These are phyloP conservation scores for Drosophila watanabei DNA, from an alignment of 1,140 invertebrate species.

Conservation along the genomic window DNA sequence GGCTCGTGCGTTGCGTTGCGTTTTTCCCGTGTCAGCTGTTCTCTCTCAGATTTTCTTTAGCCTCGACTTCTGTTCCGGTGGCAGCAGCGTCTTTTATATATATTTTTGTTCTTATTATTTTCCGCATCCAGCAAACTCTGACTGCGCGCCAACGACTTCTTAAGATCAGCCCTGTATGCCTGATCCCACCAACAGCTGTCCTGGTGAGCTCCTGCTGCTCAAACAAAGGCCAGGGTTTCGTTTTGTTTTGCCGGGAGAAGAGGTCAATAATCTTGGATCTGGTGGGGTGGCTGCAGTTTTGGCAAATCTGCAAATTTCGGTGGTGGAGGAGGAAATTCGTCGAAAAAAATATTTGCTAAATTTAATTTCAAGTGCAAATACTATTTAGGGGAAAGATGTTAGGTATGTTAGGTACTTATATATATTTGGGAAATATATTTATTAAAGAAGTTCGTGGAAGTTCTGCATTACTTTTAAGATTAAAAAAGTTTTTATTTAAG, in stretches of 20 bases:
- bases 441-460: no score
- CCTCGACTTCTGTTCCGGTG: conserved; percentile 37
- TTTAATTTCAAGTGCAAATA: not conserved
- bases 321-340: not conserved
- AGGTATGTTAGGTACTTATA: no score
- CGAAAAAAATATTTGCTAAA: conserved; percentile 29
- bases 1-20: conserved; percentile 31
- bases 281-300: conserved; percentile 53
- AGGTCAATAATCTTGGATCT: conserved; percentile 75
- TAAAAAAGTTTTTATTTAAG: no score
- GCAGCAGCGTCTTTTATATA: conserved; percentile 11
- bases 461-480: no score
- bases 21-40: conserved; percentile 74
- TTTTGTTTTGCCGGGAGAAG: conserved; percentile 54
- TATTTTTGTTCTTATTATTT: conserved; percentile 21
- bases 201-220: conserved; percentile 17
- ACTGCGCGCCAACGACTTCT: conserved; percentile 61
- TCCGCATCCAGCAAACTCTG: conserved; percentile 12
- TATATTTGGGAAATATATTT: no score
- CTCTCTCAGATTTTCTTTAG: conserved; percentile 58
- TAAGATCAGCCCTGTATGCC: conserved; percentile 29
- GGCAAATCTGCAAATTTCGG: not conserved
- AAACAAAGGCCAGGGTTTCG: conserved; percentile 45
- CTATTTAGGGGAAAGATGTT: no score
- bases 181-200: conserved; percentile 46